A percentile compares a stretch with the other conserved stretches of the same genome.
These are phyloP conservation scores for Eilema sororculum DNA, from an alignment of 2,888 invertebrate genomes.

Conservation along the genomic window DNA sequence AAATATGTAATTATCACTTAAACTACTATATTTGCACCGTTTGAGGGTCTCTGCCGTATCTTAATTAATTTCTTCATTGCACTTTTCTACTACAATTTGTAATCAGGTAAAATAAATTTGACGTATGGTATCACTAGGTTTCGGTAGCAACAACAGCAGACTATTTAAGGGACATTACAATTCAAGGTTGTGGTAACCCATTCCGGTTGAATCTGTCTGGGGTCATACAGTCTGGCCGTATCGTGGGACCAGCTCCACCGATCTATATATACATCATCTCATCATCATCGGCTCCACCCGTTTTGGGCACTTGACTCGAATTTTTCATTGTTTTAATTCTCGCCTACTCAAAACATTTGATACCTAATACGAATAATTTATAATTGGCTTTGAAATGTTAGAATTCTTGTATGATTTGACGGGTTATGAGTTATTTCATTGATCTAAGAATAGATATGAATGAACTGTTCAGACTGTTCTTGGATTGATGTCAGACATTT, in stretches of 20 bases:
- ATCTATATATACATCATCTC: conserved; percentile 36
- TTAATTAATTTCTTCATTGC: no score
- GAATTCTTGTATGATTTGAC: conserved; percentile 26
- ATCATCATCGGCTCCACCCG: conserved; percentile 16
- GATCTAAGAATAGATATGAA: conserved; percentile 25
- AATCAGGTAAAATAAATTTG: not conserved
- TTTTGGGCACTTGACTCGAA: conserved; percentile 34
- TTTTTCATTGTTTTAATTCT: conserved; percentile 51
- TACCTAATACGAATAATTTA: conserved; percentile 46
- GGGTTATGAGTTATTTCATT: conserved; percentile 15
- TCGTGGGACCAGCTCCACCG: conserved; percentile 41
- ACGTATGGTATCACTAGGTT: not conserved
- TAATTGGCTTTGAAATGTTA: conserved; percentile 47
- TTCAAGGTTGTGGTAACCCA: conserved; percentile 23
- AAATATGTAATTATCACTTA: no score
- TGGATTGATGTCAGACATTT: not conserved
- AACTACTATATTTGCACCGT: no score
- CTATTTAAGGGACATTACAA: not conserved
- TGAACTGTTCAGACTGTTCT: conserved; percentile 4
- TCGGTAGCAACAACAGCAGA: not conserved
- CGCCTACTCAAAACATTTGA: conserved; percentile 44
- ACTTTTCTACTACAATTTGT: no score
- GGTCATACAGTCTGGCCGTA: conserved; percentile 54
- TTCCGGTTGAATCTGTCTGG: conserved; percentile 35
- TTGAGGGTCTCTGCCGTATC: no score